Conservation (phyloP, 92 coral and sea anemone genomes). For the Heteractis magnifica region DNA sequence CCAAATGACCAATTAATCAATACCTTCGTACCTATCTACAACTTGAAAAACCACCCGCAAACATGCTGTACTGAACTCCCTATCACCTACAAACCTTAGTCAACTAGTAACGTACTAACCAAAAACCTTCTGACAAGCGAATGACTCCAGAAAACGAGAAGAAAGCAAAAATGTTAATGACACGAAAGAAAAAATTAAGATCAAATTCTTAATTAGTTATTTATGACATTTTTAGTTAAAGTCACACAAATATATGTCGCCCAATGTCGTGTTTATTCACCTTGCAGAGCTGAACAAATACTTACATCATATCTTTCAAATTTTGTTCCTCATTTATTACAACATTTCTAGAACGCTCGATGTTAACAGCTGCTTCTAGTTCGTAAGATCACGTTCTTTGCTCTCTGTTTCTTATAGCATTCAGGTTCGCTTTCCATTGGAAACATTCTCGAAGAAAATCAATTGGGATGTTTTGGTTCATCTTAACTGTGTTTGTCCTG, state of each 20-base stretch:
- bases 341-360: background rate
- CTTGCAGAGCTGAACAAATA: background rate
- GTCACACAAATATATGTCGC: background rate
- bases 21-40: too few species aligned
- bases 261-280: background rate
- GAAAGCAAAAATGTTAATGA: too few species aligned
- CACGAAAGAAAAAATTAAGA: too few species aligned
- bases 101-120: too few species aligned
- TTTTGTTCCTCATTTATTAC: background rate
- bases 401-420: background rate
- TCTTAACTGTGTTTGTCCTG: background rate
- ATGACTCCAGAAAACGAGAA: too few species aligned
- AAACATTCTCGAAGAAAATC: background rate
- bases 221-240: background rate
- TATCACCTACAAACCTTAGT: too few species aligned
- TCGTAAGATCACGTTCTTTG: background rate
- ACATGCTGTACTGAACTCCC: too few species aligned
- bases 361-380: background rate
- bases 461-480: background rate
- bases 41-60: too few species aligned
- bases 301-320: background rate
- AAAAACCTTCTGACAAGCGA: too few species aligned
- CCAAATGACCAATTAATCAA: too few species aligned
- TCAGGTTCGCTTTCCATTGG: background rate
- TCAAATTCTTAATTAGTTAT: background rate